phyloP scores from a whole-genome alignment of 2,113 vertebrate species.

The Microtus montanus region DNA sequence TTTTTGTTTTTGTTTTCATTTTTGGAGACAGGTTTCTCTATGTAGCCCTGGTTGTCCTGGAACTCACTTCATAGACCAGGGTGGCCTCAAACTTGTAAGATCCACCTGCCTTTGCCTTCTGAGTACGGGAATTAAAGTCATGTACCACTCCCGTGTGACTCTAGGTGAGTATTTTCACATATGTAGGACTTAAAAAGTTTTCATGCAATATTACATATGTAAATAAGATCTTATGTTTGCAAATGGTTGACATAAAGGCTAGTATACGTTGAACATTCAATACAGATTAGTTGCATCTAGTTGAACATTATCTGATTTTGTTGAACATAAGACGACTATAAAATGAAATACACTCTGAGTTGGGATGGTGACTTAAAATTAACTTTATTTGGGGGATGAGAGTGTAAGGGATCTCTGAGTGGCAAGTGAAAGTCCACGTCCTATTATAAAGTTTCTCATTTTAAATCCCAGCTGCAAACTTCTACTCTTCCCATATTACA shows the following conservation, averaged over 20 bases:
- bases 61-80: neutral
- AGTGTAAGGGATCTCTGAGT: neutral
- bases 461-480: conserved; percentile 47
- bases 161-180: conserved; percentile 1
- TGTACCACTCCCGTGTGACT: neutral
- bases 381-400: neutral
- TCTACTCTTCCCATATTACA: conserved; percentile 11
- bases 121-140: neutral
- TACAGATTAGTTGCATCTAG: conserved; percentile 25
- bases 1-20: neutral
- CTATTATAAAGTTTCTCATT: conserved; percentile 16
- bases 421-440: conserved; percentile 19
- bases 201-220: conserved; percentile 39
- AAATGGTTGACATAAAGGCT: conserved; percentile 44
- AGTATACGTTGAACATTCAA: neutral
- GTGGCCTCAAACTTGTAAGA: neutral
- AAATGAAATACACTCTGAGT: conserved; percentile 21
- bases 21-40: neutral
- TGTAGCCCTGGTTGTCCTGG: neutral
- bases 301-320: conserved; percentile 29
- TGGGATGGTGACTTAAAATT: neutral
- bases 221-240: conserved; percentile 46
- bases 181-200: conserved; percentile 16
- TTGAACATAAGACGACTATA: conserved; percentile 26
- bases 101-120: neutral